Percentiles rank a stretch among this genome's conserved stretches.
phyloP scores from a whole-genome alignment of 2,113 vertebrate species.

The Symphodus melops region DNA sequence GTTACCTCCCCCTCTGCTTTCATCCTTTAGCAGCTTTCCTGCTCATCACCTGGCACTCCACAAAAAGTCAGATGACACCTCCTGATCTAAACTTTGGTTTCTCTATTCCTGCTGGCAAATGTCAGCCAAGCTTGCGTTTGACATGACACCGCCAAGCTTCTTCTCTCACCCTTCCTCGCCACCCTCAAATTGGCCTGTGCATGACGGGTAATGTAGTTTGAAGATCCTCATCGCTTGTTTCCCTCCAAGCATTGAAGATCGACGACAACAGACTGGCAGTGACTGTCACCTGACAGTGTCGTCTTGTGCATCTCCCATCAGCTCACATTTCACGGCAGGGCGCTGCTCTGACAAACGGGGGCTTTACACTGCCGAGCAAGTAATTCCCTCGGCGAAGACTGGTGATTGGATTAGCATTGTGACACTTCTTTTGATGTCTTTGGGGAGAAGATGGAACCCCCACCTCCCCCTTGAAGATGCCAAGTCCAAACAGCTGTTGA shows the following conservation, averaged over 20 bases:
- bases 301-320: constrained; percentile 61
- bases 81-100: constrained; percentile 60
- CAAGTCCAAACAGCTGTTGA: constrained; percentile 51
- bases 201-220: constrained; percentile 53
- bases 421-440: constrained; percentile 51
- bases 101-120: constrained; percentile 42
- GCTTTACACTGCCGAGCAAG: constrained; percentile 49
- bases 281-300: constrained; percentile 60
- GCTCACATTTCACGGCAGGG: constrained; percentile 59
- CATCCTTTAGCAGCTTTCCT: constrained; percentile 42
- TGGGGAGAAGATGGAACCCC: constrained; percentile 16
- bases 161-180: not conserved
- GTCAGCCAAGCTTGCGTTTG: constrained; percentile 51
- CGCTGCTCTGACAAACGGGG: constrained; percentile 57
- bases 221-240: constrained; percentile 10
- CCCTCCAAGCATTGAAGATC: constrained; percentile 4
- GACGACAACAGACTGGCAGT: constrained; percentile 24
- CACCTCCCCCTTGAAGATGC: constrained; percentile 18
- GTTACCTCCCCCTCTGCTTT: constrained; percentile 46
- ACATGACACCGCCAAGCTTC: constrained; percentile 14
- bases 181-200: constrained; percentile 25
- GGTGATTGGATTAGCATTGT: constrained; percentile 58
- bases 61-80: constrained; percentile 49
- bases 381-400: constrained; percentile 34
- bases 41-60: constrained; percentile 54